Evolutionary conservation across 1,140 invertebrate genomes (phyloP).

Genomic region (Brevipalpus yothersi): DNA sequence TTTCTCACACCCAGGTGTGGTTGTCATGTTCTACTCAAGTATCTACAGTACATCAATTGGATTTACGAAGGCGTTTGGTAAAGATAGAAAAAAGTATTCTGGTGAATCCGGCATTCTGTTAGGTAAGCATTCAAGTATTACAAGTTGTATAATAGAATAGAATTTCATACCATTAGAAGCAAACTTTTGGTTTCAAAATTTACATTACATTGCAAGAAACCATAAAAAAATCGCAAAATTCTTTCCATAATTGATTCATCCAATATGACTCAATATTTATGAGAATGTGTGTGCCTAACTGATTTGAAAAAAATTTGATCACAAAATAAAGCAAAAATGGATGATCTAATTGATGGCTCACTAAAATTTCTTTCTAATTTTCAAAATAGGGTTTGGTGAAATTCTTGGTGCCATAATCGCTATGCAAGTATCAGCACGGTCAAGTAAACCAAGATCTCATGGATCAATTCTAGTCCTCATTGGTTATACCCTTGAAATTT

Average conservation of each 20-base stretch:
- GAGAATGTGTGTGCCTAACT: too few relatives aligned
- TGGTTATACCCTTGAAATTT: constrained; percentile 52
- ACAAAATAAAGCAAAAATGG: too few relatives aligned
- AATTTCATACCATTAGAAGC: too few relatives aligned
- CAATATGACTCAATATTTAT: neutral
- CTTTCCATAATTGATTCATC: neutral
- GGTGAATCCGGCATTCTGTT: constrained; percentile 79
- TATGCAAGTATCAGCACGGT: constrained; percentile 30
- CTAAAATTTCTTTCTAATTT: neutral
- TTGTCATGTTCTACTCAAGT: constrained; percentile 62
- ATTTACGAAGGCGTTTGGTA: constrained; percentile 47
- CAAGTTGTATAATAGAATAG: too few relatives aligned
- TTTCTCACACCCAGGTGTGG: neutral
- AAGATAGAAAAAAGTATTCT: constrained; percentile 50
- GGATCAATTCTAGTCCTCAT: constrained; percentile 60
- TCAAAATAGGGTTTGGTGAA: neutral
- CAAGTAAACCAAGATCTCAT: constrained; percentile 47
- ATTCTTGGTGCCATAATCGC: neutral
- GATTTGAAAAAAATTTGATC: too few relatives aligned
- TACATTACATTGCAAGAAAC: too few relatives aligned
- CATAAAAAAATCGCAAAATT: too few relatives aligned
- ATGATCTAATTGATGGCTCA: neutral
- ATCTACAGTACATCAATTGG: constrained; percentile 74
- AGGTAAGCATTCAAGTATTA: constrained; percentile 23
- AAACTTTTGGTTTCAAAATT: too few relatives aligned